Evolutionary conservation across 1,140 invertebrate species (phyloP).

Genomic region (Lethocerus indicus): DNA sequence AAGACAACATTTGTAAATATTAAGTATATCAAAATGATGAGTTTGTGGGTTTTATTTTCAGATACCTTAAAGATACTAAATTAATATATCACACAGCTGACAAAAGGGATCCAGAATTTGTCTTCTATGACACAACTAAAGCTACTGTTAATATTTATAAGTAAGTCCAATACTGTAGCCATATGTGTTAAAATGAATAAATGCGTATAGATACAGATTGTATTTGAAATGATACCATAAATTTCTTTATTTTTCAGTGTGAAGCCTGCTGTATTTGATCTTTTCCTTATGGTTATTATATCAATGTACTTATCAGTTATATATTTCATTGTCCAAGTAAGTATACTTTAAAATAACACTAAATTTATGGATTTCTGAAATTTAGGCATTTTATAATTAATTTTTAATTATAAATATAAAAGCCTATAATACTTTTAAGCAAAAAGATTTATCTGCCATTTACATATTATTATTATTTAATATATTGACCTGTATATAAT

Average conservation of each 20-base stretch:
- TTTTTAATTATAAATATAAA: no score
- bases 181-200: background rate
- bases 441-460: no score
- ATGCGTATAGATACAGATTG: background rate
- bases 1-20: no score
- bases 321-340: conserved; percentile 62
- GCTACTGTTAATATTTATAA: conserved; percentile 75
- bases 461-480: no score
- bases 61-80: conserved; percentile 60
- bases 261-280: conserved; percentile 93
- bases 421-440: no score
- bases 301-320: conserved; percentile 60
- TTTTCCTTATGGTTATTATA: conserved; percentile 78
- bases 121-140: conserved; percentile 69
- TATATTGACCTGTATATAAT: no score
- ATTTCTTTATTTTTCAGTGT: conserved; percentile 48
- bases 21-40: no score
- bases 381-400: no score
- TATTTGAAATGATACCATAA: conserved; percentile 6
- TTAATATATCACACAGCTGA: conserved; percentile 49
- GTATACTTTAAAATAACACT: conserved; percentile 2
- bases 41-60: no score
- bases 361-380: no score
- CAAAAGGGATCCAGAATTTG: conserved; percentile 81
- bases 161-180: conserved; percentile 29